A percentile compares a stretch with the other conserved stretches of the same genome.
These are phyloP conservation scores for Silurus meridionalis DNA, from an alignment of 2,113 vertebrate species.

Conservation along the genomic window DNA sequence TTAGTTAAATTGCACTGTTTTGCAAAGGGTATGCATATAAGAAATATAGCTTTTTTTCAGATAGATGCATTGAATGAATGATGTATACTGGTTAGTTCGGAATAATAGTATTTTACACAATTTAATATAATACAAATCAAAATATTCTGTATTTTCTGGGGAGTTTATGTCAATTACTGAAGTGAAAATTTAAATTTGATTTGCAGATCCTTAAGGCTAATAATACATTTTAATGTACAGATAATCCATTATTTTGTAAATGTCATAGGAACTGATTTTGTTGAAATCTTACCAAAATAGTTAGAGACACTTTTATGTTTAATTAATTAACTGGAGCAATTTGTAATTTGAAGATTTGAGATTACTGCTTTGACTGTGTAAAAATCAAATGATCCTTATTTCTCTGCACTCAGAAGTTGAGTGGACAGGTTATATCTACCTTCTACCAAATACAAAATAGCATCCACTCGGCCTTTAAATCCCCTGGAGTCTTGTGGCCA, in stretches of 20 bases:
- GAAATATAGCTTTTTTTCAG: background rate
- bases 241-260: background rate
- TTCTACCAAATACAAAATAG: conserved; percentile 60
- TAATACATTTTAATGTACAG: background rate
- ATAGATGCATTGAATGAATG: background rate
- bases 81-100: background rate
- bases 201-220: background rate
- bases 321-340: background rate
- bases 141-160: background rate
- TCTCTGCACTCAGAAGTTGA: conserved; percentile 66
- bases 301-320: background rate
- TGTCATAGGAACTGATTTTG: background rate
- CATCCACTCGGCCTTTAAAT: conserved; percentile 63
- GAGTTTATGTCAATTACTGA: background rate
- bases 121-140: background rate
- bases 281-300: background rate
- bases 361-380: background rate
- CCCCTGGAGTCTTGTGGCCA: conserved; percentile 20
- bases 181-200: background rate
- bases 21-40: background rate
- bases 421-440: conserved; percentile 66
- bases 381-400: background rate
- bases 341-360: background rate
- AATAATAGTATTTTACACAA: background rate
- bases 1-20: background rate